Conservation (phyloP, 2,797 vertebrate species). For the Hozukius guyotensis region DNA sequence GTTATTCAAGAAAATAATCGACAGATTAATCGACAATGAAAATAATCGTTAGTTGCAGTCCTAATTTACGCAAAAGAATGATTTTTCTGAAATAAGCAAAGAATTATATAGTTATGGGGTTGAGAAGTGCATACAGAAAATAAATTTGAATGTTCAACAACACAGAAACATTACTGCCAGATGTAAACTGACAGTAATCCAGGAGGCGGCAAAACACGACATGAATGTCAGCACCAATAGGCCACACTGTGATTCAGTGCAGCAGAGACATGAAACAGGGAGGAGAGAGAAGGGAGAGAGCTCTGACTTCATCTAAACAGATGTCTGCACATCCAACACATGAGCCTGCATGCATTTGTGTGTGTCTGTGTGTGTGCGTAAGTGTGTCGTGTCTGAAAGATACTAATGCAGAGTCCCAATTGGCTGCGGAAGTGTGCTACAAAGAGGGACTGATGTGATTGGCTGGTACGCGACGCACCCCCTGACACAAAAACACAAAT, state of each 20-base stretch:
- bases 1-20: too few relatives aligned
- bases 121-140: not conserved
- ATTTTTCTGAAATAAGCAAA: too few relatives aligned
- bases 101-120: not conserved
- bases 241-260: not conserved
- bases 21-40: too few relatives aligned
- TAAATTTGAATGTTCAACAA: not conserved
- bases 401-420: constrained; percentile 12
- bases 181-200: not conserved
- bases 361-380: not conserved
- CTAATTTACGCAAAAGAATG: too few relatives aligned
- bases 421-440: constrained; percentile 24
- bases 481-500: constrained; percentile 15
- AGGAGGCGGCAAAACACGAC: not conserved
- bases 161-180: not conserved
- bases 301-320: constrained; percentile 14
- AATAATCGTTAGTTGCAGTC: too few relatives aligned
- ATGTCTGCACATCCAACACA: constrained; percentile 9
- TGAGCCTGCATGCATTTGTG: not conserved
- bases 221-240: not conserved
- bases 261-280: not conserved
- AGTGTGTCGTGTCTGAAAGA: constrained; percentile 1
- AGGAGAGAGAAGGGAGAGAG: not conserved
- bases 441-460: constrained; percentile 27
- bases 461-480: constrained; percentile 21